These are phyloP conservation scores for Teleopsis dalmanni DNA, from an alignment of 1,140 invertebrate species.

Conservation along the genomic window DNA sequence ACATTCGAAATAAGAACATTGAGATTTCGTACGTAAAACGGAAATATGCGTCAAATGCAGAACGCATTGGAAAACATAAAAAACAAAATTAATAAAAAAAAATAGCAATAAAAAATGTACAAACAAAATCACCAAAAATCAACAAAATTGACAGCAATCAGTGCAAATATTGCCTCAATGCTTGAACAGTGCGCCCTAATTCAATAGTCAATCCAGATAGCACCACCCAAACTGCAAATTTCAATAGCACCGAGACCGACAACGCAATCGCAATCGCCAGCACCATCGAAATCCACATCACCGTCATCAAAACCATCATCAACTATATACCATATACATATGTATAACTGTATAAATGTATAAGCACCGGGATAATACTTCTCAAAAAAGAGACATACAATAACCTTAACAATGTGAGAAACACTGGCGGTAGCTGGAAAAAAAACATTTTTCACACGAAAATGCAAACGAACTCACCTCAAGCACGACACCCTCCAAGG, in stretches of 20 bases:
- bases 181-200: too few species aligned
- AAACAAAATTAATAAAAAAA: background rate
- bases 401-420: too few species aligned
- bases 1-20: background rate
- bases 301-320: too few species aligned
- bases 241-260: background rate
- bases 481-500: constrained; percentile 45
- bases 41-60: background rate
- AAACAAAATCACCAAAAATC: background rate
- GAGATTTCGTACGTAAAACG: background rate
- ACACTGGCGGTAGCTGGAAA: too few species aligned
- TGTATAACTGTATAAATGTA: too few species aligned
- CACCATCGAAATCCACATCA: too few species aligned
- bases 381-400: too few species aligned
- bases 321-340: too few species aligned
- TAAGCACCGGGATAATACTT: too few species aligned
- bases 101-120: constrained; percentile 4
- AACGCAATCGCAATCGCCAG: background rate
- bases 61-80: background rate
- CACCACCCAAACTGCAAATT: too few species aligned
- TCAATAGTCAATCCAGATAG: too few species aligned
- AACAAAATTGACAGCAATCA: constrained; percentile 43
- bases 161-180: constrained; percentile 1
- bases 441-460: background rate
- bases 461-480: constrained; percentile 34